phyloP scores from a whole-genome alignment of 2,113 vertebrate species.

The Heterotis niloticus region DNA sequence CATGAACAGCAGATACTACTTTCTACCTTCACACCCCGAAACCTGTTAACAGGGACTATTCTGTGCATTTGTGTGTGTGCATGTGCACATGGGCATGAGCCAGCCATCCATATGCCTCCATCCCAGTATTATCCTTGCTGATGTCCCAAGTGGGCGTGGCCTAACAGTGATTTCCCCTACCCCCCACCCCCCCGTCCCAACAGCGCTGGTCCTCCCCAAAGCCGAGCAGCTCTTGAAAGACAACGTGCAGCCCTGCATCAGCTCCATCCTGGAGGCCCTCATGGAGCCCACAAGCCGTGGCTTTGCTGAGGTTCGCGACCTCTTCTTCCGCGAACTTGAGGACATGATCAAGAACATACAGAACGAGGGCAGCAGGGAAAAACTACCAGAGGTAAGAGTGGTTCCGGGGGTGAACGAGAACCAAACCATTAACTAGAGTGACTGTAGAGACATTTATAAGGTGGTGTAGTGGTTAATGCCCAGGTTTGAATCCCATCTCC shows the following conservation, averaged over 20 bases:
- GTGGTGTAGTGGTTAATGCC: no score
- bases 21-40: conserved; percentile 15
- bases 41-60: not conserved
- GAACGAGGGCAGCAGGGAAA: conserved; percentile 79
- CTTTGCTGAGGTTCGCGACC: conserved; percentile 83
- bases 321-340: conserved; percentile 88
- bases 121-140: no score
- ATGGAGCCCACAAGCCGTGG: conserved; percentile 94
- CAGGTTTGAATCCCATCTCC: no score
- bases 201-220: conserved; percentile 83
- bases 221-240: conserved; percentile 81
- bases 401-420: not conserved
- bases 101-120: no score
- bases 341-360: conserved; percentile 89
- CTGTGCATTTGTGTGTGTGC: not conserved
- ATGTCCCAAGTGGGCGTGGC: no score
- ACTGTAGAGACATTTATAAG: not conserved
- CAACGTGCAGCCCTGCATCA: conserved; percentile 85
- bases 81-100: no score
- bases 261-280: conserved; percentile 91
- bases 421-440: not conserved
- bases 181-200: not conserved
- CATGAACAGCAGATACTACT: not conserved
- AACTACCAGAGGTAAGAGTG: conserved; percentile 78
- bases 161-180: no score